A percentile compares a stretch with the other conserved stretches of the same genome.
Evolutionary conservation across 1,140 invertebrate species (phyloP).

Genomic region (Drepana arcuata): DNA sequence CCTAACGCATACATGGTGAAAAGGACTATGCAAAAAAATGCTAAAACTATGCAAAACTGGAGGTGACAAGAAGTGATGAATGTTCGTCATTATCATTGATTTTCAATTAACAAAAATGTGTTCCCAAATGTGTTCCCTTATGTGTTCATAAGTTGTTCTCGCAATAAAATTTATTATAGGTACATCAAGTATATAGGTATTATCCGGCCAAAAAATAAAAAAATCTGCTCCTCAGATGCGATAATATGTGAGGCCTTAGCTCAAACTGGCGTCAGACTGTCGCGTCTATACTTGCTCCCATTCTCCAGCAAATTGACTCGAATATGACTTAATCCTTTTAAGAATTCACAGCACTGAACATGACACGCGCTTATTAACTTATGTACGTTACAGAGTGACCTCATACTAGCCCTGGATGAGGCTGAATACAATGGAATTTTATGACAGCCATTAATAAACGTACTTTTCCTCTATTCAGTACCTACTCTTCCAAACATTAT

Average conservation of each 20-base stretch:
- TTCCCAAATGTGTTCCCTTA: no score
- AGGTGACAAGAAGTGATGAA: no score
- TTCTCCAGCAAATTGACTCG: slow-evolving; percentile 51
- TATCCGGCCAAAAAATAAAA: slow-evolving; percentile 4
- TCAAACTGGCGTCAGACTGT: slow-evolving; percentile 33
- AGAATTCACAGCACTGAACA: slow-evolving; percentile 32
- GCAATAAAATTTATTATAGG: no score
- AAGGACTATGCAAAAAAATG: no score
- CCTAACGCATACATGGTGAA: no score
- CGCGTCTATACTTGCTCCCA: slow-evolving; percentile 51
- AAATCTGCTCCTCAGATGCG: not conserved
- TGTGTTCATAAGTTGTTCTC: no score
- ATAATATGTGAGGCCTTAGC: not conserved
- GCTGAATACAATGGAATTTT: slow-evolving; percentile 14
- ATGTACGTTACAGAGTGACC: slow-evolving; percentile 37
- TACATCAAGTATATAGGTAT: slow-evolving; percentile 7
- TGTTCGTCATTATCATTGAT: no score
- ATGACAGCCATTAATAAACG: slow-evolving; percentile 11
- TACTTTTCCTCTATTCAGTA: no score
- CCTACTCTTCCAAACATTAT: no score
- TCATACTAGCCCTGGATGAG: slow-evolving; percentile 23
- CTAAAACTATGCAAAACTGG: no score
- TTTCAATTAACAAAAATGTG: no score
- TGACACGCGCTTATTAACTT: slow-evolving; percentile 30
- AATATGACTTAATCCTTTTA: slow-evolving; percentile 62